A percentile compares a stretch with the other conserved stretches of the same genome.
Evolutionary conservation across 2,888 invertebrate genomes (phyloP).

Genomic region (Conomelus anceps): DNA sequence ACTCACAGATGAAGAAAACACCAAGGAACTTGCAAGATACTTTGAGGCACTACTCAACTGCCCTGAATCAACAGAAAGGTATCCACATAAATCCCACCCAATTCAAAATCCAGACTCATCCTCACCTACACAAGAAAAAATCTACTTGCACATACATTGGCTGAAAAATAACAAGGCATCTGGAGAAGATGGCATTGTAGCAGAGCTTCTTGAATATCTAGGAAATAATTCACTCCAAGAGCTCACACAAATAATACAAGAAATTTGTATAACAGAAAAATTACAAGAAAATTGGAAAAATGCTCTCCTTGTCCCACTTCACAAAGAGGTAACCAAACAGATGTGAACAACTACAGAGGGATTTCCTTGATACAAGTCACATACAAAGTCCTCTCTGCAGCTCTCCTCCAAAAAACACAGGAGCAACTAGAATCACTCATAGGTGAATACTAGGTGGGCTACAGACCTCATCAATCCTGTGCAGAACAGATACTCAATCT

Average conservation of each 20-base stretch:
- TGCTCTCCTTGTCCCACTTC: slow-evolving; percentile 19
- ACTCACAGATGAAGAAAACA: neutral
- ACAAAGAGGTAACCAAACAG: neutral
- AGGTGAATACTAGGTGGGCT: slow-evolving; percentile 17
- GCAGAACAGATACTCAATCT: slow-evolving; percentile 23
- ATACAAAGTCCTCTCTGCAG: slow-evolving; percentile 7
- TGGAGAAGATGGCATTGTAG: slow-evolving; percentile 21
- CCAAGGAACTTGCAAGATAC: neutral
- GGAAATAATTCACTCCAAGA: neutral
- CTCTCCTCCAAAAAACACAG: no score
- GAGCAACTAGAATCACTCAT: slow-evolving; percentile 22
- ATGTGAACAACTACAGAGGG: neutral
- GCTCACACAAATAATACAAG: slow-evolving; percentile 16
- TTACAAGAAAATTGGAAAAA: slow-evolving; percentile 20
- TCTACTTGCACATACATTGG: neutral
- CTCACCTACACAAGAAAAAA: slow-evolving; percentile 1
- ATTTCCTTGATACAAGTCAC: slow-evolving; percentile 8
- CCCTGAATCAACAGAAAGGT: slow-evolving; percentile 7
- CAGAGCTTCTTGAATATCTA: slow-evolving; percentile 23
- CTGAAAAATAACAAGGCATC: slow-evolving; percentile 22
- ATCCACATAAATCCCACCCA: neutral
- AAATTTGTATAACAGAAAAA: slow-evolving; percentile 4
- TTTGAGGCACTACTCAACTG: neutral
- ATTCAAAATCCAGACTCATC: neutral
- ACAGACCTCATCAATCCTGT: slow-evolving; percentile 21